Evolutionary conservation across 1,140 invertebrate species (phyloP).

Genomic region (Idris sp.): DNA sequence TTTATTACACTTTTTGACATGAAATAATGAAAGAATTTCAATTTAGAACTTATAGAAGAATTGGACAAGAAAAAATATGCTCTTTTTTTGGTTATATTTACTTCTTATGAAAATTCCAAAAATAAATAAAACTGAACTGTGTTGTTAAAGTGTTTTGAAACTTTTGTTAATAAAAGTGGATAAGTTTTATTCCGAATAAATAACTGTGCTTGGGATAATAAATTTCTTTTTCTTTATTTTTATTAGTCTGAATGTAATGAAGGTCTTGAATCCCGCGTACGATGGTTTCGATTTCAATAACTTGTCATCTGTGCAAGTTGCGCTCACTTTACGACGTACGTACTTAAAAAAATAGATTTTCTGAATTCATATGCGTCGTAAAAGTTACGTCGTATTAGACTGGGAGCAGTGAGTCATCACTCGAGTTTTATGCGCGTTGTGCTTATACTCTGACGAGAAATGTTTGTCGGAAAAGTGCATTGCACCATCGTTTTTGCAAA

Average conservation of each 20-base stretch:
- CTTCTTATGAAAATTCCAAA: too few relatives aligned
- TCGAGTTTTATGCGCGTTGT: conserved; percentile 15
- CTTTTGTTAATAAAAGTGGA: too few relatives aligned
- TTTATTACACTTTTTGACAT: background rate
- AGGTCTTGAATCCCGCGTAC: background rate
- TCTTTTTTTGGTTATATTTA: too few relatives aligned
- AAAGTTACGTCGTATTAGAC: conserved; percentile 16
- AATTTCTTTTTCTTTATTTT: conserved; percentile 1
- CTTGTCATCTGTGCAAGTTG: conserved; percentile 6
- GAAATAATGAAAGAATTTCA: too few relatives aligned
- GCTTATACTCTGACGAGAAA: conserved; percentile 12
- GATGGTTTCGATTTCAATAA: conserved; percentile 20
- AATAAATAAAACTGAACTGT: too few relatives aligned
- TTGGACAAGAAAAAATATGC: too few relatives aligned
- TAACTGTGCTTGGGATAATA: background rate
- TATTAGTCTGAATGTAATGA: conserved; percentile 5
- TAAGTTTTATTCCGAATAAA: too few relatives aligned
- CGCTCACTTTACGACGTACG: conserved; percentile 16
- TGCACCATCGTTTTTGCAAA: background rate
- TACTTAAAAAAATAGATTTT: conserved; percentile 19
- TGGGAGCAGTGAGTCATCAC: conserved; percentile 17
- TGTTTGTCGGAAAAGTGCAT: conserved; percentile 13
- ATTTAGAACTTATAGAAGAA: too few relatives aligned
- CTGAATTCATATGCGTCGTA: conserved; percentile 24
- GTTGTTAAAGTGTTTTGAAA: too few relatives aligned